phyloP scores from a whole-genome alignment of 1,140 invertebrate species.

The Geopemphigus sp. region DNA sequence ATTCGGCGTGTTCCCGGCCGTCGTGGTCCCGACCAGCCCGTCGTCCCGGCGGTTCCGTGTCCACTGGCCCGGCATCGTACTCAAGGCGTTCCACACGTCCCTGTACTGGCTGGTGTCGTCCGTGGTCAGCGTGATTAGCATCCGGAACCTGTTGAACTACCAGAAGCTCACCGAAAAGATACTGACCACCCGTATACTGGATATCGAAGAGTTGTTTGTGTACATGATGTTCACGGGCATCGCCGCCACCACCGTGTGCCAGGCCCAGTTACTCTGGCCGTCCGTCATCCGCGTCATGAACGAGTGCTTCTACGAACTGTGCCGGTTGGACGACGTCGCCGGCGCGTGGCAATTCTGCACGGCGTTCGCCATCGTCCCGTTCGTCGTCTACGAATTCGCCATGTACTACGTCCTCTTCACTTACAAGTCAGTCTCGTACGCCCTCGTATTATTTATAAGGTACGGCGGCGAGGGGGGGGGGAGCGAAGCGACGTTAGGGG shows the following conservation, averaged over 20 bases:
- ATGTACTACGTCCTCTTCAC: slow-evolving; percentile 13
- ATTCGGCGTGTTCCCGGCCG: slow-evolving; percentile 14
- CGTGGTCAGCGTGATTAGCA: neutral
- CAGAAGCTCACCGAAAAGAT: neutral
- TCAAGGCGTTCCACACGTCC: neutral
- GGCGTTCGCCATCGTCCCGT: neutral
- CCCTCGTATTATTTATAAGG: too few relatives aligned
- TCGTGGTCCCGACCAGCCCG: neutral
- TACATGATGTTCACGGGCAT: slow-evolving; percentile 14
- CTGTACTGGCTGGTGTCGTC: slow-evolving; percentile 11
- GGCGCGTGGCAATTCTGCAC: neutral
- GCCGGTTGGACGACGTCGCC: neutral
- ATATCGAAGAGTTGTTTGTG: slow-evolving; percentile 15
- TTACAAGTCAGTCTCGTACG: slow-evolving; percentile 14
- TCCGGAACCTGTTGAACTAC: neutral
- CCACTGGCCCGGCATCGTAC: neutral
- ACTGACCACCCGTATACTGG: neutral
- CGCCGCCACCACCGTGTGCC: neutral
- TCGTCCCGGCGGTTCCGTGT: neutral
- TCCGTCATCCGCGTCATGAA: neutral
- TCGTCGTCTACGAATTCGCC: slow-evolving; percentile 3
- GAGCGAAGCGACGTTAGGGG: too few relatives aligned
- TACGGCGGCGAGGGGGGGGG: too few relatives aligned
- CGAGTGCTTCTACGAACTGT: slow-evolving; percentile 27
- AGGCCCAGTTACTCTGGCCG: slow-evolving; percentile 3